Base-by-base conservation (phyloP, 2,797 vertebrate species). In the Lerista edwardsae region DNA sequence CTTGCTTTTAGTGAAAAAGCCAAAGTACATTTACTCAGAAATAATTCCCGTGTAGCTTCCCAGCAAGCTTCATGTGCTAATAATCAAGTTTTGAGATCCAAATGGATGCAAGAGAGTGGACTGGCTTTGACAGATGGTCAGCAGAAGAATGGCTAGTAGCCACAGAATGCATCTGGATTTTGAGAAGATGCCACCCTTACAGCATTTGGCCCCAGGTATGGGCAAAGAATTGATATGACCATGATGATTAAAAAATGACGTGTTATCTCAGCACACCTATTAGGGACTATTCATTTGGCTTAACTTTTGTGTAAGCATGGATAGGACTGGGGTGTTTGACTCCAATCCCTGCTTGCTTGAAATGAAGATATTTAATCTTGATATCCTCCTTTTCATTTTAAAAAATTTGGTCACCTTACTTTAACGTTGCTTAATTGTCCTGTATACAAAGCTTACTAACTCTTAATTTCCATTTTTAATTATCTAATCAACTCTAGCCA, bases 91-190 rank as follows among this genome's bases (percentile, higher is more conserved):
- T 55, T 59, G 39, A 55, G 31, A 41, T 84, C 59, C 76, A 84
- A 79, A 74, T 65, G 44, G 59, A 74, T 31, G n/a, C 68, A 55
- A 61, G 47, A 64, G 83, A 73, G 68, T 41, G 25, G 82, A 55
- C 34, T 57, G 64, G 41, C 62, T 67, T 57, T 83, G 51, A 83
- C 82, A 83, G 82, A 77, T 83, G 83, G 75, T 62, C 23, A 78
- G 67, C 44, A n/a, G 55, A 78, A 84, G 21, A 41, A 84, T 71
- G 83, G 69, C 27, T 25, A 19, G 39, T 29, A 55, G 59, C 31
- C 59, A 69, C 21, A 23, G 12, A 3, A 41, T 44, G 29, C 51
- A 79, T 67, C 61, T 65, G 69, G 34, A 65, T 19, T n/a, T 31
- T 67, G 10, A 75, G 77, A 80, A 57, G 44, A 27, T 39, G 39